Evolutionary conservation across 1,140 invertebrate genomes (phyloP).

Genomic region (Lepeophtheirus salmonis): DNA sequence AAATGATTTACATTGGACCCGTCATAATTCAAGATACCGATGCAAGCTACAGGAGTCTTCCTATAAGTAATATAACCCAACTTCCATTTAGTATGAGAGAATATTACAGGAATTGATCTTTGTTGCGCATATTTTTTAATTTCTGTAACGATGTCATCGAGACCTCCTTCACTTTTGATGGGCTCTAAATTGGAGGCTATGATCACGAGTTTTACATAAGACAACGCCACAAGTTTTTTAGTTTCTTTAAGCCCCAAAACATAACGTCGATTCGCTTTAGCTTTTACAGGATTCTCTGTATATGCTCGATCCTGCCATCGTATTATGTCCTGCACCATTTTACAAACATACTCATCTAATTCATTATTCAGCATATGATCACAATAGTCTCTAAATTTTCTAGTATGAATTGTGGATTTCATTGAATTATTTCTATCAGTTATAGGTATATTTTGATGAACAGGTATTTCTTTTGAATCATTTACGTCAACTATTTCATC

Average conservation of each 20-base stretch:
- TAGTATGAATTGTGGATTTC: background rate
- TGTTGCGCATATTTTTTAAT: conserved; percentile 30
- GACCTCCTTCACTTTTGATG: conserved; percentile 20
- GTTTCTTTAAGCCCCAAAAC: conserved; percentile 40
- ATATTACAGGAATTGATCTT: conserved; percentile 33
- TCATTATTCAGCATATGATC: conserved; percentile 20
- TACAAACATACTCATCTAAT: conserved; percentile 12
- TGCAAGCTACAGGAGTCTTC: conserved; percentile 34
- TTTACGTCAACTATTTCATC: too few species aligned
- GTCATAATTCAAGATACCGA: conserved; percentile 37
- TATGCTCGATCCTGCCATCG: conserved; percentile 39
- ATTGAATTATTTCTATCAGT: too few species aligned
- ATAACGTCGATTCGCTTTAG: conserved; percentile 33
- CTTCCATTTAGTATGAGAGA: conserved; percentile 32
- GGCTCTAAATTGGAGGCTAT: conserved; percentile 36
- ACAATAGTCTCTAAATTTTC: conserved; percentile 18
- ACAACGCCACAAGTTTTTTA: conserved; percentile 34
- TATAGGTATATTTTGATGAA: too few species aligned
- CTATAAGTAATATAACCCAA: conserved; percentile 36
- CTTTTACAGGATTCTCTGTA: conserved; percentile 38
- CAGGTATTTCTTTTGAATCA: too few species aligned
- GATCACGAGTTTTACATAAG: conserved; percentile 38
- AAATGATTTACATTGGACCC: conserved; percentile 32
- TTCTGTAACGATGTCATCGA: conserved; percentile 32
- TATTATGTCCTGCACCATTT: conserved; percentile 34